Evolutionary conservation across 2,888 invertebrate genomes (phyloP).

Genomic region (Lacanobia wlatinum): DNA sequence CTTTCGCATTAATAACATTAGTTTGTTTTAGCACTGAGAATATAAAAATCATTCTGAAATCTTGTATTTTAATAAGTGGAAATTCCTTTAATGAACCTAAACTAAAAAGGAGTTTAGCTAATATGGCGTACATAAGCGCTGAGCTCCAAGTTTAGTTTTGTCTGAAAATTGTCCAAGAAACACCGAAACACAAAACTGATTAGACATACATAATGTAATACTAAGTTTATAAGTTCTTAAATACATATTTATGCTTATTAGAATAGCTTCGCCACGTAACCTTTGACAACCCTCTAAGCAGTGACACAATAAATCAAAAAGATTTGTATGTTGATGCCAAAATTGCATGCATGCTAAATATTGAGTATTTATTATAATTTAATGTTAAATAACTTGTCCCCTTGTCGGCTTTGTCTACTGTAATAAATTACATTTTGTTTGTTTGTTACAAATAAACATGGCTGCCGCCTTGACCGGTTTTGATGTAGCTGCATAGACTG

Average conservation of each 20-base stretch:
- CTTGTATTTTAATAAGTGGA: too few relatives aligned
- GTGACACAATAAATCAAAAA: conserved; percentile 21
- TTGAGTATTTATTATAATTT: conserved; percentile 25
- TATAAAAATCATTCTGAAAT: too few relatives aligned
- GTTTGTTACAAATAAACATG: neutral
- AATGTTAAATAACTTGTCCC: conserved; percentile 15
- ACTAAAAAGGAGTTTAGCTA: too few relatives aligned
- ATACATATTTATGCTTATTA: neutral
- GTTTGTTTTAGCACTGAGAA: too few relatives aligned
- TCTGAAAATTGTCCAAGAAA: too few relatives aligned
- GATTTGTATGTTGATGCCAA: conserved; percentile 1
- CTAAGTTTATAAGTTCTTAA: neutral
- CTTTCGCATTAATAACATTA: too few relatives aligned
- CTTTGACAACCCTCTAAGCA: conserved; percentile 9
- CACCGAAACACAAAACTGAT: neutral
- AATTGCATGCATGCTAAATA: conserved; percentile 17
- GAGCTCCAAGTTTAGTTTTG: too few relatives aligned
- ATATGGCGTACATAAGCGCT: too few relatives aligned
- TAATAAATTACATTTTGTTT: conserved; percentile 23
- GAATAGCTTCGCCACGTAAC: neutral
- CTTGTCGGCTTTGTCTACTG: conserved; percentile 26
- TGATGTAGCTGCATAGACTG: neutral
- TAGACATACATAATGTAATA: too few relatives aligned
- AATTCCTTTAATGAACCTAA: too few relatives aligned
- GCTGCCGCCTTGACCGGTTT: conserved; percentile 30